Evolutionary conservation across 2,113 vertebrate species (phyloP).

Genomic region (Theristicus caerulescens): DNA sequence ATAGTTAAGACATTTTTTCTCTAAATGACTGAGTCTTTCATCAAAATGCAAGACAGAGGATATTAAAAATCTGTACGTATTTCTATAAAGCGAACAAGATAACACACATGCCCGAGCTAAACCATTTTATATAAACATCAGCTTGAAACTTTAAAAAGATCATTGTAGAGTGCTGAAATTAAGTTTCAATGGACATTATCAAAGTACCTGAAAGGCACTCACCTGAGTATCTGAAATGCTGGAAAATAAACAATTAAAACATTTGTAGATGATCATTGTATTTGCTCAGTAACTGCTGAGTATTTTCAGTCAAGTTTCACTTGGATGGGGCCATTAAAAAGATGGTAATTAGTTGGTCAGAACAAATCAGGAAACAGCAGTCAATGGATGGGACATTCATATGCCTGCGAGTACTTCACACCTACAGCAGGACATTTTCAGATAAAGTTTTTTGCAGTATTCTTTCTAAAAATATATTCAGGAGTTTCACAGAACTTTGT

Average conservation of each 20-base stretch:
- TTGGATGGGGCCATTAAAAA: background rate
- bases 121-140: background rate
- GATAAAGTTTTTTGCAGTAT: background rate
- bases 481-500: background rate
- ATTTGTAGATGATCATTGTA: background rate
- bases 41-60: background rate
- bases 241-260: background rate
- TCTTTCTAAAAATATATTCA: background rate
- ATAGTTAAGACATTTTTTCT: background rate
- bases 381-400: background rate
- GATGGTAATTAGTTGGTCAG: background rate
- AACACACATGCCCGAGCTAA: background rate
- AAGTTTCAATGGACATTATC: background rate
- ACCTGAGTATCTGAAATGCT: background rate
- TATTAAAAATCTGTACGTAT: background rate
- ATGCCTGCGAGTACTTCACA: background rate
- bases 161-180: background rate
- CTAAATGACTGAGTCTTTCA: background rate
- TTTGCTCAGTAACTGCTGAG: background rate
- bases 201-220: background rate
- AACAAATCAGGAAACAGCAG: background rate
- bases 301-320: background rate
- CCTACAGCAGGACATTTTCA: background rate
- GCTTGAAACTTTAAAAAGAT: background rate
- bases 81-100: background rate